Evolutionary conservation across 92 coral and sea anemone genomes (phyloP), one percentile per base, ranked within the genome.

Genomic region (Zoanthus sansibaricus): DNA sequence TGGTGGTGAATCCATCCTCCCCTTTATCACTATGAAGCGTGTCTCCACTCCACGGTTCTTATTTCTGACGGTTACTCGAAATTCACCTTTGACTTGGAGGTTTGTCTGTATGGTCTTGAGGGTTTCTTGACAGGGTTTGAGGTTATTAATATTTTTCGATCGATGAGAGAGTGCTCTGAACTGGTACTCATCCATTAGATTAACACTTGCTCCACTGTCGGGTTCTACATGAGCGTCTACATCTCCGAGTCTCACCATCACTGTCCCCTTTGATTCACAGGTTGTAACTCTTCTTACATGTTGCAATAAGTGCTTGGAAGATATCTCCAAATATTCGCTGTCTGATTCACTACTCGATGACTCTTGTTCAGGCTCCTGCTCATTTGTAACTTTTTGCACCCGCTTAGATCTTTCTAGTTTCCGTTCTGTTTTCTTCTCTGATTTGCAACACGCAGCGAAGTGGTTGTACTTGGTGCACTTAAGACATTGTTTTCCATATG

Each of bases 181-280:
- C 25, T 25, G 25, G 25, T 25, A 25, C 25, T 25, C 25, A 25
- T 25, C 90, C 93, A 91, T 91, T 20, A 84, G 74, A 75, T 90
- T 90, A 4, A 93, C 92, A 14, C 89, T 90, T 2, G 93, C 92
- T 6, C 94, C 94, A 62, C 91, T 91, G 55, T 93, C 92, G 15
- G 89, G 89, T 62, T 88, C 72, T 91, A 92, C 54, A 83, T 77
- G 74, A 93, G 79, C 69, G 88, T 88, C 42, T 90, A 82, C 25
- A 25, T 25, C 25, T 25, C 25, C 25, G 25, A 25, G 25, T 25
- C 25, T 25, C 25, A 25, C 25, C 16, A 86, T 88, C 31, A 93
- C 93, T 25, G 90, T 87, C 3, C 45, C 74, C 74, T 70, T 70
- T 20, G 74, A 31, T 31, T 70, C 74, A 70, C 45, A 10, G 74